Evolutionary conservation across 1,140 invertebrate genomes (phyloP), one percentile per base, ranked within the genome.

Genomic region (Neotoxoptera formosana): DNA sequence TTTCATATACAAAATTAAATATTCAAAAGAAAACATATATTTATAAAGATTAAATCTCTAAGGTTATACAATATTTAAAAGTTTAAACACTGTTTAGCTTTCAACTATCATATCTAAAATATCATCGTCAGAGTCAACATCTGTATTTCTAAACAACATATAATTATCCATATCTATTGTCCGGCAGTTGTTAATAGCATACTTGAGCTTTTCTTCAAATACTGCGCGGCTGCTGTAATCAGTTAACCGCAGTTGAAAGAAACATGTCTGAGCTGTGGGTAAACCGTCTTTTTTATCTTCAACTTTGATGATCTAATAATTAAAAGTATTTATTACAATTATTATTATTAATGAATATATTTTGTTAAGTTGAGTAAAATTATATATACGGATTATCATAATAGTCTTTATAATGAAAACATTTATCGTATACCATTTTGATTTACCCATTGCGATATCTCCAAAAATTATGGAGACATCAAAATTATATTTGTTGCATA

Each of bases 91-190:
- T 3, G 48, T 56, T 56, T 89, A 89, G 23, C n/a, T 89, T 56
- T 89, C 89, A 67, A 67, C 14, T 23, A 90, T 67, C 56, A 90
- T 90, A n/a, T 90, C 76, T 53, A 86, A 51, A 41, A 41, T 41
- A 56, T 96, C 96, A 90, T 96, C 96, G 91, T 96, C 96, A 23
- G 96, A 96, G 36, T 94, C 95, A 53, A 95, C 94, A 93, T 97
- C 96, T 23, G 95, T 95, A 94, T 97, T 97, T 84, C 97, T 95
- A 20, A 96, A 96, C 89, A 97, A 95, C 96, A 97, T 97, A 94
- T 97, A 97, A 95, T 97, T 97, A 94, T 97, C 97, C 96, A 97
- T 97, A 95, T 97, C 97, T 88, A 97, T 97, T 11, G 96, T 96
- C n/a, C 96, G 96, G 94, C 97, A 97, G 94, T 97, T 96, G 94